phyloP scores from a whole-genome alignment of 2,797 vertebrate genomes.

The Smutsia temminckii region DNA sequence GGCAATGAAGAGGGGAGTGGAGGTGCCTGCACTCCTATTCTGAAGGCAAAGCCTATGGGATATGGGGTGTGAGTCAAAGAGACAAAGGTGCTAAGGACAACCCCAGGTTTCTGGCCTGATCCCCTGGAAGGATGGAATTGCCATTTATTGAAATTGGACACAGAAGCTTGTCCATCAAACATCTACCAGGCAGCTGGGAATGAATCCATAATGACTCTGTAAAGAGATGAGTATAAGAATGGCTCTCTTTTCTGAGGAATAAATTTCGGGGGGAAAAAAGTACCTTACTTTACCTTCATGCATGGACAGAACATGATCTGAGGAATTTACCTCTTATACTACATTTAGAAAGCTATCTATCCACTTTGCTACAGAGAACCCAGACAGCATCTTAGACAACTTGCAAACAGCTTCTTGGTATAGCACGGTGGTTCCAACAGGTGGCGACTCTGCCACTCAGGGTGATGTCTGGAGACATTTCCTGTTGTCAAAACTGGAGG shows the following conservation, averaged over 20 bases:
- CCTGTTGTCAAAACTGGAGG: not conserved
- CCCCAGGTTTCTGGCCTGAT: not conserved
- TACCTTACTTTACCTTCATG: not conserved
- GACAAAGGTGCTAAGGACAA: not conserved
- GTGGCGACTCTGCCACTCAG: not conserved
- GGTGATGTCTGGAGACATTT: not conserved
- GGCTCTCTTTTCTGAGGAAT: not conserved
- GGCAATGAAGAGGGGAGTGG: not conserved
- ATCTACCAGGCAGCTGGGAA: not conserved
- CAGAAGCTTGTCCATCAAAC: not conserved
- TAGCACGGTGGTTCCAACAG: not conserved
- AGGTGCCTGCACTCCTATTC: rapidly evolving
- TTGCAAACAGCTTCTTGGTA: not conserved
- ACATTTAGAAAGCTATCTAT: not conserved
- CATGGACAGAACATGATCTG: not conserved
- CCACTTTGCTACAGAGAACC: not conserved
- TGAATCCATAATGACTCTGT: not conserved
- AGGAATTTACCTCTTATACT: not conserved
- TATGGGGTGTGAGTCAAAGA: not conserved
- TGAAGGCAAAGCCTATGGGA: not conserved
- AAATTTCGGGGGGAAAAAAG: not conserved
- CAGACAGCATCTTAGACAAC: not conserved
- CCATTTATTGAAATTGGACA: not conserved
- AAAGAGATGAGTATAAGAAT: not conserved
- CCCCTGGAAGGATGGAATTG: not conserved